phyloP scores from a whole-genome alignment of 2,113 vertebrate genomes.

The Spilogale gracilis region DNA sequence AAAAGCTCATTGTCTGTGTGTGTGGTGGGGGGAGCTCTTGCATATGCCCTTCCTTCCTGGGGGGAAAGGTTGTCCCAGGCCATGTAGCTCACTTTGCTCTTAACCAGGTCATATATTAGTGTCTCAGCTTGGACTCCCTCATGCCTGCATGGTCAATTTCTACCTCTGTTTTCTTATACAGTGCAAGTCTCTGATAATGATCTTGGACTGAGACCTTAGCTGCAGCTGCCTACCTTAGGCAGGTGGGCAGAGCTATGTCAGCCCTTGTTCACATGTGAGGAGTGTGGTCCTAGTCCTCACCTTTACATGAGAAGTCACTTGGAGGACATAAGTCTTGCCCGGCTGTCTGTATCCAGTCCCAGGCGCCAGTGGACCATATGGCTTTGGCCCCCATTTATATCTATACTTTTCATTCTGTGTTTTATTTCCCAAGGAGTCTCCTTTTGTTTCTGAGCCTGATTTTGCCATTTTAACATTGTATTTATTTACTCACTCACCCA shows the following conservation, averaged over 20 bases:
- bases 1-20: not conserved
- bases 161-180: constrained; percentile 32
- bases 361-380: not conserved
- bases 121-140: not conserved
- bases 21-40: not conserved
- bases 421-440: constrained; percentile 1
- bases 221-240: not conserved
- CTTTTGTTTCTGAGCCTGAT: not conserved
- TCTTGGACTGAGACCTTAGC: not conserved
- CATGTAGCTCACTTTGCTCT: not conserved
- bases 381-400: not conserved
- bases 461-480: not conserved
- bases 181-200: not conserved
- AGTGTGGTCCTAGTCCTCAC: not conserved
- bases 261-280: not conserved
- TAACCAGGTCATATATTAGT: not conserved
- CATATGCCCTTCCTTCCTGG: not conserved
- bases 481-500: not conserved
- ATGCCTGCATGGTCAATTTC: not conserved
- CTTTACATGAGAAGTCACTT: constrained; percentile 5
- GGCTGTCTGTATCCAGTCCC: not conserved
- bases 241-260: not conserved
- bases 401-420: not conserved
- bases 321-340: not conserved
- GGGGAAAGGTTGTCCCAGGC: not conserved